These are phyloP conservation scores for Heliconius ethilla DNA, from an alignment of 2,888 invertebrate genomes.

Conservation along the genomic window DNA sequence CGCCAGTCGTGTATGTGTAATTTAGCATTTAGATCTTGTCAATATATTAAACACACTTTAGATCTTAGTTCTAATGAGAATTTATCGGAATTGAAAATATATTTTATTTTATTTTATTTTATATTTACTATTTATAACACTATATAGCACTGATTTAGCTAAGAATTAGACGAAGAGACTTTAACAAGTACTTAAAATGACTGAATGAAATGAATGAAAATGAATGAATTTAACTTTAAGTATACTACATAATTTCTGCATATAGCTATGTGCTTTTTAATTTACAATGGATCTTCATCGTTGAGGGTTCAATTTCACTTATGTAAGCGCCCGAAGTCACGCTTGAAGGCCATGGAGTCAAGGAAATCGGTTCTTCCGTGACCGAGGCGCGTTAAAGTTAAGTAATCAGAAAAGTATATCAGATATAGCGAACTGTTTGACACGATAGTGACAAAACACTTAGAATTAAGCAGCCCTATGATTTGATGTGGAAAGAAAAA, in stretches of 20 bases:
- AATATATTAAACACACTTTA: not conserved
- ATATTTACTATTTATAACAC: not conserved
- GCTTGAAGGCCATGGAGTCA: slow-evolving; percentile 29
- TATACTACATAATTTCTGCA: not conserved
- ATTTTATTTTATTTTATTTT: not conserved
- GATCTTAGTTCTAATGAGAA: not conserved
- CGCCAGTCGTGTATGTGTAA: not conserved
- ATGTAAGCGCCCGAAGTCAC: slow-evolving; percentile 19
- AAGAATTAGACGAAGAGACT: not conserved
- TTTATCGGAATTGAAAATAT: not conserved
- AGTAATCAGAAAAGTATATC: slow-evolving; percentile 22
- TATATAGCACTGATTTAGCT: not conserved
- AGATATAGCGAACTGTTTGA: not conserved
- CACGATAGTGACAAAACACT: not conserved
- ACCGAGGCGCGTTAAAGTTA: slow-evolving; percentile 19
- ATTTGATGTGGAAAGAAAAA: not conserved
- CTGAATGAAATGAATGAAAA: too few species aligned
- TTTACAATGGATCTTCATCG: not conserved
- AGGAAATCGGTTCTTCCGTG: slow-evolving; percentile 34
- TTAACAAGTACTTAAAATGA: not conserved
- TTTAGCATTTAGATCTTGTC: not conserved
- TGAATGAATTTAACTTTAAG: not conserved
- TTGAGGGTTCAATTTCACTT: slow-evolving; percentile 12
- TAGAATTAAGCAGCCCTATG: not conserved
- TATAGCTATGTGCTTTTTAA: not conserved